These are phyloP conservation scores for Pseudobourletiella spinata DNA, from an alignment of 1,140 invertebrate species.

Conservation along the genomic window DNA sequence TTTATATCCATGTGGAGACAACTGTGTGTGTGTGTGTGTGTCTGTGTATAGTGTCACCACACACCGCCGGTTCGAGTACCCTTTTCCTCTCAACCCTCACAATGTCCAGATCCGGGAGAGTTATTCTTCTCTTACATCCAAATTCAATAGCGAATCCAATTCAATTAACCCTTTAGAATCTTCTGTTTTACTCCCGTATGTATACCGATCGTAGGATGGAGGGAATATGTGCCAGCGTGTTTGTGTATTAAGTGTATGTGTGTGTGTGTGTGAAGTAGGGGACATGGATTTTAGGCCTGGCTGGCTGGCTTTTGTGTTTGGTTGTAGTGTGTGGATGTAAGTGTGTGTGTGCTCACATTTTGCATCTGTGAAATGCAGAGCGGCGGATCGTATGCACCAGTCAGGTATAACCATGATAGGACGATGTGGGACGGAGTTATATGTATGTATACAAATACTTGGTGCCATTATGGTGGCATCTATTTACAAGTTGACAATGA, in stretches of 20 bases:
- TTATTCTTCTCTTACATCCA: conserved; percentile 3
- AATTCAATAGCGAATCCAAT: conserved; percentile 11
- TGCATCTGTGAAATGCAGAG: no score
- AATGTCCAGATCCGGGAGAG: not conserved
- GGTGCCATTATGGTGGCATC: conserved; percentile 1
- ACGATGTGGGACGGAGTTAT: no score
- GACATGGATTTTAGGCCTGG: no score
- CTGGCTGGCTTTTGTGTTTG: no score
- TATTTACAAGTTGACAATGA: not conserved
- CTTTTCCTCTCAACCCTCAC: not conserved
- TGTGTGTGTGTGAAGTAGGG: no score
- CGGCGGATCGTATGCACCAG: no score
- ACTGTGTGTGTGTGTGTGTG: not conserved
- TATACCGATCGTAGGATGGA: no score
- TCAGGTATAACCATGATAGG: no score
- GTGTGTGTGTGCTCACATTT: no score
- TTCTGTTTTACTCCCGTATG: not conserved
- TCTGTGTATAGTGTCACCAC: not conserved
- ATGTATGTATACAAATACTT: no score
- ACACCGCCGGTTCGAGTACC: not conserved
- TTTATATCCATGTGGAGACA: not conserved
- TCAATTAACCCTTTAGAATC: conserved; percentile 26
- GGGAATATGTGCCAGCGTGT: not conserved
- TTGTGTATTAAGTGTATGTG: not conserved
- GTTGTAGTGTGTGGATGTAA: no score